Conservation (phyloP, 2,888 invertebrate genomes). For the Nymphalis c-album region DNA sequence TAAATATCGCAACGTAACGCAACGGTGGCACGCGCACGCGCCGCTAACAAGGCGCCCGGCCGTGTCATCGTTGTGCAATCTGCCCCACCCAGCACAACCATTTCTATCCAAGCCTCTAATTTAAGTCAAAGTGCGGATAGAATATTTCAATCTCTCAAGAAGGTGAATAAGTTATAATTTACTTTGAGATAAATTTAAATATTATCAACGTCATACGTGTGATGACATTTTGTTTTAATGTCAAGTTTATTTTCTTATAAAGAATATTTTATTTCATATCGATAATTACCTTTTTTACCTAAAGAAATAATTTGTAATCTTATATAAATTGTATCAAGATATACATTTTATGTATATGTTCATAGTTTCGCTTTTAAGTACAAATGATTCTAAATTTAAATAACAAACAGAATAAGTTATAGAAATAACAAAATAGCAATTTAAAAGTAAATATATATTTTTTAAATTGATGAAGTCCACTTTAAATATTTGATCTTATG, state of each 20-base stretch:
- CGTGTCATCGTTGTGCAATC: slow-evolving; percentile 78
- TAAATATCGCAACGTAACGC: slow-evolving; percentile 76
- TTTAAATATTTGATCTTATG: no score
- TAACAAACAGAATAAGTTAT: no score
- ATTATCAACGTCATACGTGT: not conserved
- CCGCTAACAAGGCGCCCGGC: slow-evolving; percentile 73
- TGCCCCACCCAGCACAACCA: slow-evolving; percentile 74
- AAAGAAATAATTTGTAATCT: no score
- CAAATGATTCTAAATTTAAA: no score
- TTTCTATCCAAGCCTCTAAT: slow-evolving; percentile 49
- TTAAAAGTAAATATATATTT: no score
- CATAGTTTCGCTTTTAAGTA: no score
- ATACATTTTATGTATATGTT: no score
- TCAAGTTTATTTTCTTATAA: slow-evolving; percentile 1
- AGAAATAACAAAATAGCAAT: no score
- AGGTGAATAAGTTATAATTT: not conserved
- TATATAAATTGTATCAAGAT: no score
- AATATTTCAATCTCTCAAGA: slow-evolving; percentile 1
- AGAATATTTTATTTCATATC: no score
- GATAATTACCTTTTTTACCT: no score
- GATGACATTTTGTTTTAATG: not conserved
- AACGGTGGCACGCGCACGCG: slow-evolving; percentile 75
- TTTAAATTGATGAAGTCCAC: no score
- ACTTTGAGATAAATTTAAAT: not conserved
- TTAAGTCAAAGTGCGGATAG: slow-evolving; percentile 38